These are phyloP conservation scores for Hippoglossus stenolepis DNA, from an alignment of 2,113 vertebrate genomes.

Conservation along the genomic window DNA sequence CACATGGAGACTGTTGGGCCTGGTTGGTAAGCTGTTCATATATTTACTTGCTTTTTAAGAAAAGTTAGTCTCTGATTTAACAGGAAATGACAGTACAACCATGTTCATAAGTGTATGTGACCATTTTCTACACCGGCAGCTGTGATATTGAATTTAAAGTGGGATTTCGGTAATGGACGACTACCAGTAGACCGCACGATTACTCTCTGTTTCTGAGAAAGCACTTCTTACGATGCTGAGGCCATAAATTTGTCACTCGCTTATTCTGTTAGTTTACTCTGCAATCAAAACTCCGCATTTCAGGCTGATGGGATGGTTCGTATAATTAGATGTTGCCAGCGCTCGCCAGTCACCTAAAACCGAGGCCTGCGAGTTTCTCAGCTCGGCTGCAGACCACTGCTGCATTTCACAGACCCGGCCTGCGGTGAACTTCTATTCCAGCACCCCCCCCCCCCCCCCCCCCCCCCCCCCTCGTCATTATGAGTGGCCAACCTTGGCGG, in stretches of 20 bases:
- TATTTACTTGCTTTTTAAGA: neutral
- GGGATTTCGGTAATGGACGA: slow-evolving; percentile 28
- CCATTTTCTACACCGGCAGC: neutral
- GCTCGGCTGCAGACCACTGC: slow-evolving; percentile 42
- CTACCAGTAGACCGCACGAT: slow-evolving; percentile 44
- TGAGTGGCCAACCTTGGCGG: slow-evolving; percentile 29
- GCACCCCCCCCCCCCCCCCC: neutral
- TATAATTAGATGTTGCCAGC: slow-evolving; percentile 64
- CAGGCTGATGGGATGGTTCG: slow-evolving; percentile 37
- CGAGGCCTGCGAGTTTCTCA: slow-evolving; percentile 38
- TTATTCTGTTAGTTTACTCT: slow-evolving; percentile 62
- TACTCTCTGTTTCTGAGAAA: slow-evolving; percentile 57
- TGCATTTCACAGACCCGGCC: slow-evolving; percentile 28
- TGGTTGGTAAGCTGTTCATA: no score
- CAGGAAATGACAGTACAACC: neutral
- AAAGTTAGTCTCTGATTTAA: neutral
- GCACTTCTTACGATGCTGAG: slow-evolving; percentile 9
- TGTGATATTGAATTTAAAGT: slow-evolving; percentile 33
- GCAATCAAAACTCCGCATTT: slow-evolving; percentile 56
- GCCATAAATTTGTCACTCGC: slow-evolving; percentile 58
- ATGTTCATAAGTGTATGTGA: neutral
- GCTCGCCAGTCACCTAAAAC: slow-evolving; percentile 34
- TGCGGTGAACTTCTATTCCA: slow-evolving; percentile 37
- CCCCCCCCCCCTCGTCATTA: slow-evolving; percentile 46
- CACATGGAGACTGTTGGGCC: no score